Conservation (phyloP, 2,797 vertebrate species). For the Pachyuromys duprasi region DNA sequence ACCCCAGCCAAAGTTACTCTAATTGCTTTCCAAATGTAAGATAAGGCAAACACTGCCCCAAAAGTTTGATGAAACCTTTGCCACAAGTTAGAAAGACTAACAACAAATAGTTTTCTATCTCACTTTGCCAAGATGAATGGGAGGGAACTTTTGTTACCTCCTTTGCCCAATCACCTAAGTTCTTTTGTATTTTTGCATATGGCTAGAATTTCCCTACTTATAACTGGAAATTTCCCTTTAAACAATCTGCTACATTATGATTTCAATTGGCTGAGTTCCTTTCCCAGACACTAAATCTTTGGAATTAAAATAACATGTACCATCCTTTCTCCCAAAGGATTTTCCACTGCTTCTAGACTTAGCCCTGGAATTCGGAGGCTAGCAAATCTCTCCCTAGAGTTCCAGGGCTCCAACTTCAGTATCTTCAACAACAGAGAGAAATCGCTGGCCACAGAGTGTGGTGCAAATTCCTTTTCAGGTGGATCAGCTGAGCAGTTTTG, state of each 20-base stretch:
- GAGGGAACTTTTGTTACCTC: constrained; percentile 1
- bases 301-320: not conserved
- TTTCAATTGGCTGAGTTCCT: constrained; percentile 14
- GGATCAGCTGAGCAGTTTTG: not conserved
- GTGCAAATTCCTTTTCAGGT: not conserved
- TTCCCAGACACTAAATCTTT: constrained; percentile 52
- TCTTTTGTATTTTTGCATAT: constrained; percentile 19
- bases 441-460: not conserved
- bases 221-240: constrained; percentile 49
- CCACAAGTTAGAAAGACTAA: not conserved
- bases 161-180: not conserved
- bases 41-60: not conserved
- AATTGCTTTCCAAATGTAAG: constrained; percentile 44
- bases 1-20: not conserved
- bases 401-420: not conserved
- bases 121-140: constrained; percentile 35
- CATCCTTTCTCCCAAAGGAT: not conserved
- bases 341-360: constrained; percentile 44
- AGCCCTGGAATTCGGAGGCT: not conserved
- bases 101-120: constrained; percentile 13
- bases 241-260: not conserved
- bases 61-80: constrained; percentile 45
- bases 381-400: not conserved
- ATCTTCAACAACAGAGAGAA: constrained; percentile 1
- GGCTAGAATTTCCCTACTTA: not conserved